Conservation (phyloP, 2,113 vertebrate species). For the Pongo pygmaeus region DNA sequence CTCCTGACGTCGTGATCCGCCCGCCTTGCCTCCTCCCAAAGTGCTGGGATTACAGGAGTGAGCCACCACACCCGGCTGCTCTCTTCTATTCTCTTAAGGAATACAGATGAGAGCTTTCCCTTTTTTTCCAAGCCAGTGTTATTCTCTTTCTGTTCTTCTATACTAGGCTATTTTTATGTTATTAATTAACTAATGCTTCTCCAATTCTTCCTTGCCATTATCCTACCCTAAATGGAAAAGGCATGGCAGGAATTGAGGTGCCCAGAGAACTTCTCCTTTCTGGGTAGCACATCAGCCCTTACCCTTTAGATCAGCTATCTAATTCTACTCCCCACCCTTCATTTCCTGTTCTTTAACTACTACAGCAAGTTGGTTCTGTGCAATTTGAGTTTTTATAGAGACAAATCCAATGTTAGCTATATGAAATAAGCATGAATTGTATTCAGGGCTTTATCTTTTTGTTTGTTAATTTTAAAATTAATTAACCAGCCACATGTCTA, state of each 20-base stretch:
- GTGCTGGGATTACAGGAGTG: too few species aligned
- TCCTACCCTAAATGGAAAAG: background rate
- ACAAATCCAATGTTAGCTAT: background rate
- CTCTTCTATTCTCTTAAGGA: background rate
- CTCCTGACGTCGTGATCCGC: too few species aligned
- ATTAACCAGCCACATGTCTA: background rate
- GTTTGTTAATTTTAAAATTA: background rate
- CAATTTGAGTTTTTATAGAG: background rate
- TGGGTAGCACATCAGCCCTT: background rate
- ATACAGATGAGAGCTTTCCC: background rate
- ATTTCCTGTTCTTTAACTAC: background rate
- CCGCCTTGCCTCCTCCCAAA: too few species aligned
- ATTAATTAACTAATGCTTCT: background rate
- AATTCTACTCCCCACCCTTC: background rate
- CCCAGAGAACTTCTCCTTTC: background rate
- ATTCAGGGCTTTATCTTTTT: background rate
- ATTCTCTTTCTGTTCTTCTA: constrained; percentile 10
- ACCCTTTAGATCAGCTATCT: background rate
- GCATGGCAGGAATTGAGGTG: background rate
- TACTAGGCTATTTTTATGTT: background rate
- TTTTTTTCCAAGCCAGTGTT: background rate
- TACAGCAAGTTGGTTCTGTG: background rate
- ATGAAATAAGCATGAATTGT: constrained; percentile 8
- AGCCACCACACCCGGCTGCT: background rate
- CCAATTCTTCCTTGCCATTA: background rate